Evolutionary conservation across 1,140 invertebrate genomes (phyloP).

Genomic region (Gyrodactylus salaris): DNA sequence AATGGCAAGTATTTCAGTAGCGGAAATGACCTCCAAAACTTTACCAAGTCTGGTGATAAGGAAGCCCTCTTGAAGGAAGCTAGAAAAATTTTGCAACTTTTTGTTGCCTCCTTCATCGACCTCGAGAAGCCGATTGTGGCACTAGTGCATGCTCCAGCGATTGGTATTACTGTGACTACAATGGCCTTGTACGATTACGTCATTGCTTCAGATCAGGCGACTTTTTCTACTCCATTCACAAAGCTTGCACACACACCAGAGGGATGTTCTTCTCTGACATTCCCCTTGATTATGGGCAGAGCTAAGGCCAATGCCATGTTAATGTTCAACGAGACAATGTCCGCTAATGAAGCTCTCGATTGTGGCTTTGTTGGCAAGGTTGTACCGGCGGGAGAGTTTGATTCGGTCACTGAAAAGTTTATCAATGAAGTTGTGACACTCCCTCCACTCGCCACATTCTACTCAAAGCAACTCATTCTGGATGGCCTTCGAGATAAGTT

Average conservation of each 20-base stretch:
- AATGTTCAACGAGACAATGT: conserved; percentile 39
- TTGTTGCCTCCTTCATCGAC: conserved; percentile 41
- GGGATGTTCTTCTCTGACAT: conserved; percentile 43
- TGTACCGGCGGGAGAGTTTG: conserved; percentile 26
- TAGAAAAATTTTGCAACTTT: conserved; percentile 22
- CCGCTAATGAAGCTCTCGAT: conserved; percentile 34
- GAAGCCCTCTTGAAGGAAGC: conserved; percentile 2
- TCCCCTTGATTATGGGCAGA: conserved; percentile 40
- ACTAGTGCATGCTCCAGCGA: conserved; percentile 61
- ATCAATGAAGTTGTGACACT: conserved; percentile 13
- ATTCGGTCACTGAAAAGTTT: conserved; percentile 22
- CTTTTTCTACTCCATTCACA: conserved; percentile 50
- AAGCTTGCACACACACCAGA: conserved; percentile 42
- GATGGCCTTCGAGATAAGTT: conserved; percentile 19
- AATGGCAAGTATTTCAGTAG: conserved; percentile 42
- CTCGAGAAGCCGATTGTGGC: conserved; percentile 57
- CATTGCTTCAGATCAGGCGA: conserved; percentile 48
- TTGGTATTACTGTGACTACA: conserved; percentile 50
- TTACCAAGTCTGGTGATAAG: conserved; percentile 13
- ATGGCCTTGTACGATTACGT: conserved; percentile 51
- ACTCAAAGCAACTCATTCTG: conserved; percentile 26
- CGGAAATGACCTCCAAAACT: conserved; percentile 45
- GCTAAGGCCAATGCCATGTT: conserved; percentile 39
- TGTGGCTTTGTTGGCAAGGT: conserved; percentile 36
- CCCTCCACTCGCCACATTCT: conserved; percentile 14